These are phyloP conservation scores for Lathamus discolor DNA, from an alignment of 2,113 vertebrate genomes.

Conservation along the genomic window DNA sequence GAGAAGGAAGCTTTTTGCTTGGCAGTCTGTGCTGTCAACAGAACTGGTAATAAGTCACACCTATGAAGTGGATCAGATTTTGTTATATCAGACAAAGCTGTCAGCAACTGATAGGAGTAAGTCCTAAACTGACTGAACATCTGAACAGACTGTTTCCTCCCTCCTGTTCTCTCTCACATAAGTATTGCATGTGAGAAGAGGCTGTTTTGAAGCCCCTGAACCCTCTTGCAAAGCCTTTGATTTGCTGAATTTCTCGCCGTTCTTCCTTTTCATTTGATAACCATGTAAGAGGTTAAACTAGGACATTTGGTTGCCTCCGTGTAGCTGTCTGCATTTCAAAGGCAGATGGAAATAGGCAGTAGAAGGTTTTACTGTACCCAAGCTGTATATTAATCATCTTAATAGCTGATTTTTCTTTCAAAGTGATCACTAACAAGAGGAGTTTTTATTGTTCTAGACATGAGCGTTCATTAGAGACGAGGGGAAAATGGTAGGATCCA, in stretches of 20 bases:
- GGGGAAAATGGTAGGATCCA: not conserved
- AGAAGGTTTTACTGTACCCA: not conserved
- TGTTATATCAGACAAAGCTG: not conserved
- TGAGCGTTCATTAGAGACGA: slow-evolving; percentile 13
- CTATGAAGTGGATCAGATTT: not conserved
- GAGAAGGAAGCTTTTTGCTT: not conserved
- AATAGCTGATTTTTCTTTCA: slow-evolving; percentile 26
- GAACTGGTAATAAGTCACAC: not conserved
- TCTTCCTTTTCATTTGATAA: slow-evolving; percentile 6
- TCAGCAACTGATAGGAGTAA: not conserved
- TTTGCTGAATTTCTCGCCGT: not conserved
- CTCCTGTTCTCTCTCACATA: not conserved
- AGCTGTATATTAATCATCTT: slow-evolving; percentile 8
- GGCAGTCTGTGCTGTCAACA: not conserved
- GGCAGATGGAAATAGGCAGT: slow-evolving; percentile 1
- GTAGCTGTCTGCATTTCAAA: slow-evolving; percentile 44
- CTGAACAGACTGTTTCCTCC: not conserved
- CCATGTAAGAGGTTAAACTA: not conserved
- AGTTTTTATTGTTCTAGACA: slow-evolving; percentile 13
- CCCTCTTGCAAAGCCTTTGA: not conserved
- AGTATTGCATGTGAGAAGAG: not conserved
- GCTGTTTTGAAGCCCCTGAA: slow-evolving; percentile 29
- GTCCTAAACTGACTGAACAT: not conserved
- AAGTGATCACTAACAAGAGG: not conserved
- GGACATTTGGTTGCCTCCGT: slow-evolving; percentile 1